These are phyloP conservation scores for Monoplex corrugatus DNA, from an alignment of 2,888 invertebrate species.

Conservation along the genomic window DNA sequence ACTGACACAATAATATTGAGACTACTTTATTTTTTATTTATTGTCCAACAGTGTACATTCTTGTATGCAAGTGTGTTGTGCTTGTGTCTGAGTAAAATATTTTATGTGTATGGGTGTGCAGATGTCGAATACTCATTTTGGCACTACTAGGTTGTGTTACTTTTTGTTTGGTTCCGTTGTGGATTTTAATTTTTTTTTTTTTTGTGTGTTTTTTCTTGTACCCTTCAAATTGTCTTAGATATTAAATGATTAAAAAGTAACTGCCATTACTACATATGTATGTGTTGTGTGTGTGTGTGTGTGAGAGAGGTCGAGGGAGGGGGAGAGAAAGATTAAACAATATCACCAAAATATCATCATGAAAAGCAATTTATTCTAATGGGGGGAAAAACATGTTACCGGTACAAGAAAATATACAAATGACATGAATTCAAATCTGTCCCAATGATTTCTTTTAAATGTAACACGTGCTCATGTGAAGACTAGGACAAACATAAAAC, in stretches of 20 bases:
- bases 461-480: not conserved
- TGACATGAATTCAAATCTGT: not conserved
- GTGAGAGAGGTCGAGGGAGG: no score
- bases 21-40: no score
- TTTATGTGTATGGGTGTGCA: not conserved
- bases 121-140: not conserved
- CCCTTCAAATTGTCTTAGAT: not conserved
- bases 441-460: not conserved
- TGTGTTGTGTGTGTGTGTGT: not conserved
- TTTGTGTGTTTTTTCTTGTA: not conserved
- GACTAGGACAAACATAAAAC: not conserved
- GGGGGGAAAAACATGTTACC: constrained; percentile 21
- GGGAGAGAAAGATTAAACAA: no score
- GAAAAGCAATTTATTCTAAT: constrained; percentile 34
- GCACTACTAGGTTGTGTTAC: no score
- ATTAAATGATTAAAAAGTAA: constrained; percentile 9
- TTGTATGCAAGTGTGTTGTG: no score
- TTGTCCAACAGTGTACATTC: no score
- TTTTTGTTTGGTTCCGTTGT: constrained; percentile 20
- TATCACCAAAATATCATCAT: not conserved
- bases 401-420: not conserved
- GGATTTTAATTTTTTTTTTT: not conserved
- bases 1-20: no score
- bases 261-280: not conserved
- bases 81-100: not conserved